Conservation (phyloP, 2,113 vertebrate genomes). For the Suricata suricatta region DNA sequence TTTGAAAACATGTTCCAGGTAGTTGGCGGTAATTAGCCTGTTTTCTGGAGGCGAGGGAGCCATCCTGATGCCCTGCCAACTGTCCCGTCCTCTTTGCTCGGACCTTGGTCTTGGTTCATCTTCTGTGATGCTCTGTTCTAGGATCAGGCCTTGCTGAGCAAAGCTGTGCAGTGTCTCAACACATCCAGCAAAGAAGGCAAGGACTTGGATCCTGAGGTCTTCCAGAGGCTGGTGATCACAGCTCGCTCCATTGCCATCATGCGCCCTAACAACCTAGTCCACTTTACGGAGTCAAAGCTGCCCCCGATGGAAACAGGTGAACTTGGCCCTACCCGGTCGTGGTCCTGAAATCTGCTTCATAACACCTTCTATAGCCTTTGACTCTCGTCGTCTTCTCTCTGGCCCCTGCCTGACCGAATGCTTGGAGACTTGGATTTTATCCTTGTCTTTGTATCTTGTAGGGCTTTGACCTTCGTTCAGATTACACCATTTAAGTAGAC, state of each 20-base stretch:
- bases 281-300: constrained; percentile 95
- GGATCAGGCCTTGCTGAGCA: constrained; percentile 98
- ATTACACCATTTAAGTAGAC: neutral
- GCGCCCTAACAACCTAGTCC: constrained; percentile 98
- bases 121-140: constrained; percentile 68
- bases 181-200: constrained; percentile 92
- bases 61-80: neutral
- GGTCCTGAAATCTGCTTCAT: constrained; percentile 57
- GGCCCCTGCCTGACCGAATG: neutral
- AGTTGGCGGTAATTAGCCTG: neutral
- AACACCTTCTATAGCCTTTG: neutral
- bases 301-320: constrained; percentile 91
- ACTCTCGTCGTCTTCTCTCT: neutral
- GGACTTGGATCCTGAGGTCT: constrained; percentile 97
- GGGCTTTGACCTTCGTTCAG: neutral
- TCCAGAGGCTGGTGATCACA: constrained; percentile 97
- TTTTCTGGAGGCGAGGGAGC: neutral
- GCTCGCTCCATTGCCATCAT: constrained; percentile 98
- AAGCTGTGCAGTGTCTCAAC: constrained; percentile 96
- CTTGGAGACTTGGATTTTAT: neutral
- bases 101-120: neutral
- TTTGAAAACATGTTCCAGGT: neutral
- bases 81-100: neutral
- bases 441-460: neutral
- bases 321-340: constrained; percentile 63